A percentile compares a stretch with the other conserved stretches of the same genome.
Conservation (phyloP, 2,797 vertebrate genomes). For the Staurois parvus region DNA sequence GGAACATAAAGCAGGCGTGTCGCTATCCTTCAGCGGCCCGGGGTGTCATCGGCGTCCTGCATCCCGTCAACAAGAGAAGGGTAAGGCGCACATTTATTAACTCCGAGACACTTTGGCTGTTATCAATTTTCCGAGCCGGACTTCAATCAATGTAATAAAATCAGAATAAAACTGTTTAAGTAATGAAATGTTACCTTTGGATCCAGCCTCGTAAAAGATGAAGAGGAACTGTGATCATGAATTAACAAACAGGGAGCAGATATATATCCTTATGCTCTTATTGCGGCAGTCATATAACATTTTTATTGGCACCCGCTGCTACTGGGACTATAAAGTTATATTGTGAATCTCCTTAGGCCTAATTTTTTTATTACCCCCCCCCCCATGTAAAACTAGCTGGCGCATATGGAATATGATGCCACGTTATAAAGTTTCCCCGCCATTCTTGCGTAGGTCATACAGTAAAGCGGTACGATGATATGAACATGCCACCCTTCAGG, state of each 20-base stretch:
- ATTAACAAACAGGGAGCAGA: constrained; percentile 62
- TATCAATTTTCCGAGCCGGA: constrained; percentile 59
- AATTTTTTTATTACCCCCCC: constrained; percentile 43
- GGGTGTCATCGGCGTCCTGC: constrained; percentile 25
- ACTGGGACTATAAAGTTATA: constrained; percentile 61
- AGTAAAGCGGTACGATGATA: too few relatives aligned
- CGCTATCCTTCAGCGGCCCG: constrained; percentile 19
- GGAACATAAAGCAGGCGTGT: constrained; percentile 44
- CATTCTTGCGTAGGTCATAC: too few relatives aligned
- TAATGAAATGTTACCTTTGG: constrained; percentile 63
- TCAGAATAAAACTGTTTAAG: constrained; percentile 64
- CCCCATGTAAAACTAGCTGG: constrained; percentile 41
- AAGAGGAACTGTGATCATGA: constrained; percentile 59
- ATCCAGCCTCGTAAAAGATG: constrained; percentile 62
- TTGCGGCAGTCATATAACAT: constrained; percentile 59
- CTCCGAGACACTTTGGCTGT: constrained; percentile 45
- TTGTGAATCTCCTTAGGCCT: constrained; percentile 59
- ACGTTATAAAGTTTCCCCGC: not conserved
- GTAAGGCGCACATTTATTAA: constrained; percentile 56
- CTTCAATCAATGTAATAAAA: constrained; percentile 63
- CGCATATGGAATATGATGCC: constrained; percentile 3
- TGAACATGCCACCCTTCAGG: too few relatives aligned
- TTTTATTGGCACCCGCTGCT: constrained; percentile 57
- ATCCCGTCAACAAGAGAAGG: constrained; percentile 44
- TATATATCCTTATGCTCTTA: constrained; percentile 62